These are phyloP conservation scores for Gambusia holbrooki DNA, from an alignment of 2,113 vertebrate genomes.

Conservation along the genomic window DNA sequence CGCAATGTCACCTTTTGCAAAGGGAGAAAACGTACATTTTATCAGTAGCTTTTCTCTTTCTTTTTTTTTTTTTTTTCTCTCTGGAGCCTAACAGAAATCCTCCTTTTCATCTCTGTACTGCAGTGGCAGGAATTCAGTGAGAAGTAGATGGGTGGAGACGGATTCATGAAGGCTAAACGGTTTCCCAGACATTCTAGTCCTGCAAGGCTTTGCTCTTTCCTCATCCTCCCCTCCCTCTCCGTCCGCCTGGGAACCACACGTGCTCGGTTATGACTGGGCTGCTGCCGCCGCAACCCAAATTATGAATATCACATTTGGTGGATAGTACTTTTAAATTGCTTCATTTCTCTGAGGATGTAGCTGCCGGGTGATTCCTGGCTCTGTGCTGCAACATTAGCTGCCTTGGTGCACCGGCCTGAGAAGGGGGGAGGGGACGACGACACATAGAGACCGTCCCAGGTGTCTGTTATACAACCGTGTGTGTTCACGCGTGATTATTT, in stretches of 20 bases:
- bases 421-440: not conserved
- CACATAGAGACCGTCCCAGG: conserved; percentile 35
- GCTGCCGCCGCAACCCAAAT: conserved; percentile 71
- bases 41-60: not conserved
- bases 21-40: not conserved
- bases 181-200: conserved; percentile 9
- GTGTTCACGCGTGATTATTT: conserved; percentile 2
- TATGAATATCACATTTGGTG: conserved; percentile 80
- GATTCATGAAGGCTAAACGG: conserved; percentile 20
- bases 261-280: conserved; percentile 67
- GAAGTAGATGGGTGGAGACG: conserved; percentile 14
- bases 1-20: not conserved
- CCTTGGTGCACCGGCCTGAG: conserved; percentile 61
- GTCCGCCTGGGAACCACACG: conserved; percentile 65
- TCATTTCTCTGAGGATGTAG: conserved; percentile 72
- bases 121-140: not conserved
- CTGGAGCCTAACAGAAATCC: conserved; percentile 20
- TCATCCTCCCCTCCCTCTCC: conserved; percentile 2
- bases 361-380: conserved; percentile 66
- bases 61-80: not conserved
- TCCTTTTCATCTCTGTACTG: not conserved
- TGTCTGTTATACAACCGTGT: conserved; percentile 43
- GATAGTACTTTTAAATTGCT: conserved; percentile 77
- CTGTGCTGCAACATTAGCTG: conserved; percentile 62
- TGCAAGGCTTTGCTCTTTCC: conserved; percentile 22